phyloP scores from a whole-genome alignment of 2,797 vertebrate genomes.

The Diglossa cyanea region DNA sequence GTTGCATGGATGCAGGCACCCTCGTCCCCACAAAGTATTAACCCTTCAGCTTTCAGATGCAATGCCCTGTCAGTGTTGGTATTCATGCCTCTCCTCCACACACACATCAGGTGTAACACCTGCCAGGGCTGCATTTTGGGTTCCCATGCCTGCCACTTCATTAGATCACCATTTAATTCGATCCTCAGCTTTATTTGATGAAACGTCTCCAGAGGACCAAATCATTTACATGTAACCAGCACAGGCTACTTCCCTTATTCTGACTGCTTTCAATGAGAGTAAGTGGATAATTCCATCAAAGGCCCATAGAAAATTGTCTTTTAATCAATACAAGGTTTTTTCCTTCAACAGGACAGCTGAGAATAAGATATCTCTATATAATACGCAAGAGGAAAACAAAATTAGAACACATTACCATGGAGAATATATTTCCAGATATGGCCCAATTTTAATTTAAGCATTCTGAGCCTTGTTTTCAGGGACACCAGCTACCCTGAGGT shows the following conservation, averaged over 20 bases:
- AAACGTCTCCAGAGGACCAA: slow-evolving; percentile 27
- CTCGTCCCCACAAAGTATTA: not conserved
- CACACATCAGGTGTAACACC: not conserved
- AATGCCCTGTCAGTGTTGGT: not conserved
- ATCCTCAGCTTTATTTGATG: slow-evolving; percentile 42
- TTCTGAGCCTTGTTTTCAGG: not conserved
- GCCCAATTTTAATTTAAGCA: not conserved
- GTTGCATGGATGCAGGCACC: not conserved
- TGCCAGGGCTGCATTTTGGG: slow-evolving; percentile 21
- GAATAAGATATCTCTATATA: not conserved
- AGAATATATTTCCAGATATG: not conserved
- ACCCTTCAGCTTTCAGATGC: not conserved
- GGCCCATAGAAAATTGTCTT: not conserved
- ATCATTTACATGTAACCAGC: slow-evolving; percentile 22
- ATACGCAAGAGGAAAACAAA: not conserved
- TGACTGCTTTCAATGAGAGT: slow-evolving; percentile 12
- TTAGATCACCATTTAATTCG: not conserved
- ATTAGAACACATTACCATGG: not conserved
- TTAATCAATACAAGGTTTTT: slow-evolving; percentile 4
- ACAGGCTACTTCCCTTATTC: slow-evolving; percentile 17
- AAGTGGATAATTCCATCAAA: slow-evolving; percentile 41
- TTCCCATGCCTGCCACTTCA: slow-evolving; percentile 11
- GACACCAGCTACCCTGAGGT: not conserved
- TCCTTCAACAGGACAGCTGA: not conserved
- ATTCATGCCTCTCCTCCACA: not conserved